phyloP scores from a whole-genome alignment of 2,113 vertebrate species.

The Picathartes gymnocephalus region DNA sequence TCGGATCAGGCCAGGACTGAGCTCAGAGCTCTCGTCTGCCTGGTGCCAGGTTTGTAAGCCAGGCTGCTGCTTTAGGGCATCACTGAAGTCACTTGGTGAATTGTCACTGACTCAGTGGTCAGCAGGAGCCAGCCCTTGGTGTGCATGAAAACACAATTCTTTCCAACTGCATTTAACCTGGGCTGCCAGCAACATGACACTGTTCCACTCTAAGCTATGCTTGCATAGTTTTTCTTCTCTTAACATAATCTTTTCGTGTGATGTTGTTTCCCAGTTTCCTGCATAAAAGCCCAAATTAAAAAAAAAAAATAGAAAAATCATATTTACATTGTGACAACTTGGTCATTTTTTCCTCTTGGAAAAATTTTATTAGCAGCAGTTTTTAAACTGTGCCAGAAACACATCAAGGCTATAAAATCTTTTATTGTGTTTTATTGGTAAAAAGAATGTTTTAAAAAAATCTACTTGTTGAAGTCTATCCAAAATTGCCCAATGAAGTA shows the following conservation, averaged over 20 bases:
- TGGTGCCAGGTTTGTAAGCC: not conserved
- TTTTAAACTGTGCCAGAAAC: conserved; percentile 26
- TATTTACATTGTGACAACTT: conserved; percentile 16
- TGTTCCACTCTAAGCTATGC: not conserved
- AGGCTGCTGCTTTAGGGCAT: not conserved
- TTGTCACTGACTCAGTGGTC: not conserved
- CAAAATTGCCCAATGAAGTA: not conserved
- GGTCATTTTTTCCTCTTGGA: conserved; percentile 30
- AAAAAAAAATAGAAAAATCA: not conserved
- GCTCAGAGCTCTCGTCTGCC: not conserved
- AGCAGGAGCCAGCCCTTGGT: not conserved
- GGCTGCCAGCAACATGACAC: not conserved
- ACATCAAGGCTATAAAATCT: conserved; percentile 43
- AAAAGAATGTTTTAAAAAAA: not conserved
- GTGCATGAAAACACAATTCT: not conserved
- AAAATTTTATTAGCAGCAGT: conserved; percentile 36
- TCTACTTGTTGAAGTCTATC: not conserved
- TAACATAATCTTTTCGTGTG: not conserved
- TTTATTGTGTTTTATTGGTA: conserved; percentile 40
- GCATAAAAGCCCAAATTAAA: not conserved
- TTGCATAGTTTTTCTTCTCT: not conserved
- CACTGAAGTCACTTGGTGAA: not conserved
- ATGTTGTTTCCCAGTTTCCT: not conserved
- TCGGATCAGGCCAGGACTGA: not conserved
- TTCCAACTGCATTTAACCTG: not conserved